Conservation (phyloP, 2,113 vertebrate genomes). For the Bujurquina vittata region DNA sequence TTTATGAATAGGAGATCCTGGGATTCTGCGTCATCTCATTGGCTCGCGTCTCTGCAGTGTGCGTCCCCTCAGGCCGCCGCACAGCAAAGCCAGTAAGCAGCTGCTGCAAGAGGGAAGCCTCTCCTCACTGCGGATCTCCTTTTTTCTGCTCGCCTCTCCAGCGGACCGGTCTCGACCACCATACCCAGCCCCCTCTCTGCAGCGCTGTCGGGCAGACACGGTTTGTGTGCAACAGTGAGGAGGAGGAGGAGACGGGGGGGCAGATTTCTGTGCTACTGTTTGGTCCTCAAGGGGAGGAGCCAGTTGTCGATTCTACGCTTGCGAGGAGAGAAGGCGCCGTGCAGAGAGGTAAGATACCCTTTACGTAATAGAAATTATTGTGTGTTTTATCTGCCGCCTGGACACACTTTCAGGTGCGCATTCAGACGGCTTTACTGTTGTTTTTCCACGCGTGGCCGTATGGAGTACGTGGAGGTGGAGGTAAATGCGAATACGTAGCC, state of each 20-base stretch:
- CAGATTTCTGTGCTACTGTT: constrained; percentile 59
- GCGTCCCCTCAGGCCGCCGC: constrained; percentile 39
- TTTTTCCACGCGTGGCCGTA: background rate
- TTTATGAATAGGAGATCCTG: constrained; percentile 70
- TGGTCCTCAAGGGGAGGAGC: constrained; percentile 80
- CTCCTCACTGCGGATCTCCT: constrained; percentile 43
- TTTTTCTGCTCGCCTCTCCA: background rate
- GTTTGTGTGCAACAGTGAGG: constrained; percentile 52
- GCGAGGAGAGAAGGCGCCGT: constrained; percentile 68
- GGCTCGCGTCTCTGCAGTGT: constrained; percentile 67
- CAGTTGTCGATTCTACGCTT: constrained; percentile 69
- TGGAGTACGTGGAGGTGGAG: constrained; percentile 28
- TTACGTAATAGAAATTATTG: constrained; percentile 68
- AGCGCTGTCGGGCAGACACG: constrained; percentile 20
- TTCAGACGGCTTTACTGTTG: background rate
- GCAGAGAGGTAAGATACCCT: constrained; percentile 74
- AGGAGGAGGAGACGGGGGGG: constrained; percentile 55
- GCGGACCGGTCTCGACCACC: constrained; percentile 5
- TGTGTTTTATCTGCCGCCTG: constrained; percentile 33
- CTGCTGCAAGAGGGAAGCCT: constrained; percentile 25
- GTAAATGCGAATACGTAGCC: constrained; percentile 47
- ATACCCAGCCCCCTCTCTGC: background rate
- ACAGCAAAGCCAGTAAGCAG: constrained; percentile 2
- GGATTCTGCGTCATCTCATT: constrained; percentile 69
- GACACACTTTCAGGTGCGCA: constrained; percentile 11